phyloP scores from a whole-genome alignment of 2,888 invertebrate genomes.

The Lordiphosa fenestrarum region DNA sequence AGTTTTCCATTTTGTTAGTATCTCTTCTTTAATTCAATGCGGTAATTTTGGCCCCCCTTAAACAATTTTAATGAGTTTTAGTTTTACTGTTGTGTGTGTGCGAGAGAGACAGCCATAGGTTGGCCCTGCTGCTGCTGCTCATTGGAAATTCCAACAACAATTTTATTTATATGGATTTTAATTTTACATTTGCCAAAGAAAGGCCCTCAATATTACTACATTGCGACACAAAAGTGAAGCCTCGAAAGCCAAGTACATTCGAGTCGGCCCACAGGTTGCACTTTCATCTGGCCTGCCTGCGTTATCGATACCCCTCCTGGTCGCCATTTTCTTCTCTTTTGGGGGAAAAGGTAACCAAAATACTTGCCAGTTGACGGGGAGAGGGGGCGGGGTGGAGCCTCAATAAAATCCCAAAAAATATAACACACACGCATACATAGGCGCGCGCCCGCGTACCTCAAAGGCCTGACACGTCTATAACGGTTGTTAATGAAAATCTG shows the following conservation, averaged over 20 bases:
- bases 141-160: slow-evolving; percentile 70
- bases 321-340: slow-evolving; percentile 75
- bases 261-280: slow-evolving; percentile 55
- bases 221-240: too few species aligned
- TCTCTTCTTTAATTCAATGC: too few species aligned
- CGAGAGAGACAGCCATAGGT: slow-evolving; percentile 48
- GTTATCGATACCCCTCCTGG: slow-evolving; percentile 67
- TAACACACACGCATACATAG: slow-evolving; percentile 10
- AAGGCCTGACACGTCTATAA: slow-evolving; percentile 21
- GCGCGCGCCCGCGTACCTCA: slow-evolving; percentile 14
- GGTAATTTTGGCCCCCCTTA: too few species aligned
- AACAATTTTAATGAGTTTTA: too few species aligned
- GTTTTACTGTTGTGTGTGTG: too few species aligned
- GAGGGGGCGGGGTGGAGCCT: slow-evolving; percentile 40
- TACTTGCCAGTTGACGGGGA: slow-evolving; percentile 49
- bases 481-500: slow-evolving; percentile 36
- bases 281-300: slow-evolving; percentile 25
- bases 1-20: too few species aligned
- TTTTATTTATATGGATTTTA: slow-evolving; percentile 17
- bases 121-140: slow-evolving; percentile 13
- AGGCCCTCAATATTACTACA: too few species aligned
- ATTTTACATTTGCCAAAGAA: not conserved
- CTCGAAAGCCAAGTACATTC: too few species aligned
- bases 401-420: slow-evolving; percentile 47
- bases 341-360: slow-evolving; percentile 65